phyloP scores from a whole-genome alignment of 2,113 vertebrate genomes.

The Pongo abelii region DNA sequence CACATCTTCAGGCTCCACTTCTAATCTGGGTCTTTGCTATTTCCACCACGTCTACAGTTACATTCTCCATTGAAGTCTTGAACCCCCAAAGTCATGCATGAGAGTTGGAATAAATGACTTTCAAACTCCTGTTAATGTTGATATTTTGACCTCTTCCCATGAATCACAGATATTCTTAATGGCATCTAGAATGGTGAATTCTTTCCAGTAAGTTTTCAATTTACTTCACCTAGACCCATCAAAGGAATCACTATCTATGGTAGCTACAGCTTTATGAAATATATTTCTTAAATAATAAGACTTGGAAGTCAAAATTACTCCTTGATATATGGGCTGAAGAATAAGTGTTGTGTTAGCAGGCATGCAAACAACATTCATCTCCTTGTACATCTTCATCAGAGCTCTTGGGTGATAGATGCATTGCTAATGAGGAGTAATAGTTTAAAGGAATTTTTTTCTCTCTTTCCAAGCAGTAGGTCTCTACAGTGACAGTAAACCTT shows the following conservation, averaged over 20 bases:
- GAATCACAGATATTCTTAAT: background rate
- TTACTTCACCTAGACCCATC: background rate
- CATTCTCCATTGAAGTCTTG: too few species aligned
- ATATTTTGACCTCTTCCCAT: background rate
- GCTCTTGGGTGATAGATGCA: background rate
- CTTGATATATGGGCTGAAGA: background rate
- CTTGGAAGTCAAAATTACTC: background rate
- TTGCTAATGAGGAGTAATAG: background rate
- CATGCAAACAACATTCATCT: background rate
- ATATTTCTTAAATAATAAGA: background rate
- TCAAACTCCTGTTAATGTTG: background rate
- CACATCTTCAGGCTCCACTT: too few species aligned
- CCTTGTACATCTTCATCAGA: background rate
- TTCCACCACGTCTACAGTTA: too few species aligned
- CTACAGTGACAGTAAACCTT: background rate
- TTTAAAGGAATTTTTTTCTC: background rate
- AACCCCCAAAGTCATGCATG: background rate
- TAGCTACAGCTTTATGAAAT: background rate
- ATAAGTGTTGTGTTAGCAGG: background rate
- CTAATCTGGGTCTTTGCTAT: too few species aligned
- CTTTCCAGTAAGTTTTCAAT: background rate
- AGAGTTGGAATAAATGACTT: background rate
- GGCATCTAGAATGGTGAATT: background rate
- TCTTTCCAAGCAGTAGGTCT: background rate
- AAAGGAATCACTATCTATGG: background rate